A percentile compares a stretch with the other conserved stretches of the same genome.
Conservation (phyloP, 1,140 invertebrate species). For the Pollicipes pollicipes region DNA sequence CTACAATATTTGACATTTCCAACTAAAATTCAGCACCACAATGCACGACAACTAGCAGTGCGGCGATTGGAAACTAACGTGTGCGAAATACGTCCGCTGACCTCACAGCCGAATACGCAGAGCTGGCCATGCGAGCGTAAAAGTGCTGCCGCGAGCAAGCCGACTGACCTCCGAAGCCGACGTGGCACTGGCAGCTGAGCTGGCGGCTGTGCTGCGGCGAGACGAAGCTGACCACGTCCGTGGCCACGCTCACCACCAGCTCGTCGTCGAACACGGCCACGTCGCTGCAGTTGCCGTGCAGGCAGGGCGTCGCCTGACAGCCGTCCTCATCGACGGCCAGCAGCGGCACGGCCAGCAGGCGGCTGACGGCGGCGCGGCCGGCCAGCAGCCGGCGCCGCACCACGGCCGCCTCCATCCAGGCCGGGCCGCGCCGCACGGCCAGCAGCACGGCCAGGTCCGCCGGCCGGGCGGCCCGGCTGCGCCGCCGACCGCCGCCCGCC, state of each 20-base stretch:
- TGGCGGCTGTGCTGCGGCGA: constrained; percentile 56
- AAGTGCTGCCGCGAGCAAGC: no score
- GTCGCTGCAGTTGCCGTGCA: constrained; percentile 66
- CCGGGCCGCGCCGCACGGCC: constrained; percentile 44
- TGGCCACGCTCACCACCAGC: constrained; percentile 44
- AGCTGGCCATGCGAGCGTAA: no score
- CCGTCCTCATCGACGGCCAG: constrained; percentile 57
- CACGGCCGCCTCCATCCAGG: constrained; percentile 38
- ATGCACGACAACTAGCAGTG: no score
- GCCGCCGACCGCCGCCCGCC: constrained; percentile 44
- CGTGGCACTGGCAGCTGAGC: constrained; percentile 60
- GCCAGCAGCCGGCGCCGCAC: constrained; percentile 46
- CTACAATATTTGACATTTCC: no score
- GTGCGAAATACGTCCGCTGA: no score
- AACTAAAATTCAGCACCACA: no score
- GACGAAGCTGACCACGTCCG: constrained; percentile 67
- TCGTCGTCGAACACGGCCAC: constrained; percentile 47
- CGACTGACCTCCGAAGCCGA: constrained; percentile 39
- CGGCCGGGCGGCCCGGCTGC: constrained; percentile 26
- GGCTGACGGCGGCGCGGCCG: constrained; percentile 53
- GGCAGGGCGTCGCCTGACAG: constrained; percentile 54
- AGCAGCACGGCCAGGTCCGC: constrained; percentile 69
- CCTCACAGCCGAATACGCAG: no score
- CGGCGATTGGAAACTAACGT: no score
- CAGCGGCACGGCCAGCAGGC: constrained; percentile 51